A percentile compares a stretch with the other conserved stretches of the same genome.
phyloP scores from a whole-genome alignment of 2,113 vertebrate genomes.

The Fregetta grallaria region DNA sequence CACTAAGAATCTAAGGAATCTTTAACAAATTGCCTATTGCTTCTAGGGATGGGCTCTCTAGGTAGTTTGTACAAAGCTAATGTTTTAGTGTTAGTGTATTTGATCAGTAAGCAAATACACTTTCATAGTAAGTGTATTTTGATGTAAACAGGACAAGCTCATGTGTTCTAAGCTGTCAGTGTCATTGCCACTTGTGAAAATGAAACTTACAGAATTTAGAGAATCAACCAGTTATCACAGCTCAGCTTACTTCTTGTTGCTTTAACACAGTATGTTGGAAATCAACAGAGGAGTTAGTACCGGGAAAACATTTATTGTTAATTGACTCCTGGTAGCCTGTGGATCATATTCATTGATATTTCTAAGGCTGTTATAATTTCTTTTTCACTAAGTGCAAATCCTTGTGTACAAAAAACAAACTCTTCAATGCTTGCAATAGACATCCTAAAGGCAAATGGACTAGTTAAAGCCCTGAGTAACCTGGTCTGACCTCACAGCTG shows the following conservation, averaged over 20 bases:
- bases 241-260: neutral
- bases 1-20: slow-evolving; percentile 16
- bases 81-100: neutral
- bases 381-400: neutral
- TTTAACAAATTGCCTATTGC: neutral
- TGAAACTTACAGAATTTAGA: neutral
- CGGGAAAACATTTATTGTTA: neutral
- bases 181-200: neutral
- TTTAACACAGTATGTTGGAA: neutral
- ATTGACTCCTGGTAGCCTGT: neutral
- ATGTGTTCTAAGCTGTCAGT: neutral
- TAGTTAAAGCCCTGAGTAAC: neutral
- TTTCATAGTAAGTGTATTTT: neutral
- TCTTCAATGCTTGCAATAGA: neutral
- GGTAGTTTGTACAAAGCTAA: neutral
- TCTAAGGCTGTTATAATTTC: neutral
- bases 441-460: neutral
- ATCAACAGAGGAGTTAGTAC: neutral
- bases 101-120: neutral
- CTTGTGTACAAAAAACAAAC: neutral
- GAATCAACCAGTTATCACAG: neutral
- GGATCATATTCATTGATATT: neutral
- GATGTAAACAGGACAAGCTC: neutral
- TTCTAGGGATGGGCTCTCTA: neutral
- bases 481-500: neutral